Evolutionary conservation across 1,140 invertebrate genomes (phyloP), one percentile per base, ranked within the genome.

Genomic region (Danaus plexippus): DNA sequence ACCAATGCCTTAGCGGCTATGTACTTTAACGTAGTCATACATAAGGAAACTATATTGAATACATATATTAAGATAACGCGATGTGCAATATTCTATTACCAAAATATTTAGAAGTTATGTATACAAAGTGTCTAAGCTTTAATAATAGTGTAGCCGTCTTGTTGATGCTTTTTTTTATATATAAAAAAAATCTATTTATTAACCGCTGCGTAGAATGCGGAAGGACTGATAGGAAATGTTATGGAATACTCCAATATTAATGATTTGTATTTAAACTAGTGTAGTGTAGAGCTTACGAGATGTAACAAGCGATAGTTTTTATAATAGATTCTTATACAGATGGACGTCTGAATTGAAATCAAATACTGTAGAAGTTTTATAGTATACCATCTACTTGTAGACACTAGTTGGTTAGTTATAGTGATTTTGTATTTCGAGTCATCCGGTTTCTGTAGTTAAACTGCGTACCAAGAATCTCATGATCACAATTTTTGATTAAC

Each of bases 161-260:
- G 80, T 85, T 86, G 74, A 83, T 73, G 83, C 81, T 86, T 86
- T 83, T 85, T 32, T 32, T 7, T 32, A 32, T 32, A 32, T 32
- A 32, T 86, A 82, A 76, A 82, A 15, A 86, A 84, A 85, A 75
- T 86, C 77, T 85, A 85, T 83, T 83, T 80, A 83, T 72, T 77
- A 71, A 74, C 80, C 80, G 80, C 80, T 61, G 59, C 67, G 69
- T 81, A 83, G 80, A 51, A 61, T 64, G 83, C 83, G 83, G 81
- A 62, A 75, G 60, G 83, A 86, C 83, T 86, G 83, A 85, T 80
- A 75, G 63, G 70, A 66, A 67, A 77, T 80, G 79, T 78, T 86
- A 82, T 64, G 64, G 67, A 75, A 76, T 80, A 84, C 77, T 84
- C 75, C 78, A 77, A 81, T 84, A 77, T 81, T 76, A 80, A 80